Conservation (phyloP, 2,797 vertebrate species). For the Ctenochaetus hawaiiensis region DNA sequence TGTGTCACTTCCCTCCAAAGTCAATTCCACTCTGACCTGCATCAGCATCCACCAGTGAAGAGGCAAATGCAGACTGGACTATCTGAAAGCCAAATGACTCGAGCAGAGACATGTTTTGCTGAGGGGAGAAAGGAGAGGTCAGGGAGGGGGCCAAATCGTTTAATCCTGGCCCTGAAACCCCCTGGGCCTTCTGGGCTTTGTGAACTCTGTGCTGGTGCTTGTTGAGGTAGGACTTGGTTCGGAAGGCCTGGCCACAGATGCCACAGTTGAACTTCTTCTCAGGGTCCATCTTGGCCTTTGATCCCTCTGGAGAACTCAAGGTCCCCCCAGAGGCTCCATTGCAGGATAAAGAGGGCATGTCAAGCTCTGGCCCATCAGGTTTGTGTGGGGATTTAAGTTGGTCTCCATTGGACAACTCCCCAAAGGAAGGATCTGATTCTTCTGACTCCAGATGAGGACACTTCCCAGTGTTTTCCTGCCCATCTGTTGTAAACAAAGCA, state of each 20-base stretch:
- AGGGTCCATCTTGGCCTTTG: constrained; percentile 91
- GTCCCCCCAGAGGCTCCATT: constrained; percentile 76
- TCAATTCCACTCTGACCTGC: constrained; percentile 93
- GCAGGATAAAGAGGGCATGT: constrained; percentile 79
- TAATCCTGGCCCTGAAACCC: constrained; percentile 82
- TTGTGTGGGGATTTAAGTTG: constrained; percentile 96
- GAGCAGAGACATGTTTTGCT: constrained; percentile 99
- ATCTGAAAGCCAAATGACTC: constrained; percentile 99
- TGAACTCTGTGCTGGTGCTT: constrained; percentile 99
- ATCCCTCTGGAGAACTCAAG: constrained; percentile 87
- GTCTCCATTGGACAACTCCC: constrained; percentile 93
- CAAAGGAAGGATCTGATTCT: constrained; percentile 94
- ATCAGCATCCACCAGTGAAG: constrained; percentile 95
- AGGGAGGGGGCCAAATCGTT: constrained; percentile 90
- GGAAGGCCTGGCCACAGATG: constrained; percentile 97
- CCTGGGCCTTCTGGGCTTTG: constrained; percentile 88
- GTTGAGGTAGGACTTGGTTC: constrained; percentile 99
- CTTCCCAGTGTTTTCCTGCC: constrained; percentile 90
- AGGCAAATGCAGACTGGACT: constrained; percentile 98
- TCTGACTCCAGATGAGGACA: constrained; percentile 98
- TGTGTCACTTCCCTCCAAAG: constrained; percentile 93
- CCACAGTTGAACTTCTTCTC: constrained; percentile 97
- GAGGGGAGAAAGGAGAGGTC: constrained; percentile 94
- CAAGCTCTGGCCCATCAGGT: constrained; percentile 77
- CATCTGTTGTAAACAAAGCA: constrained; percentile 85